Evolutionary conservation across 2,113 vertebrate genomes (phyloP).

Genomic region (Malurus melanocephalus): DNA sequence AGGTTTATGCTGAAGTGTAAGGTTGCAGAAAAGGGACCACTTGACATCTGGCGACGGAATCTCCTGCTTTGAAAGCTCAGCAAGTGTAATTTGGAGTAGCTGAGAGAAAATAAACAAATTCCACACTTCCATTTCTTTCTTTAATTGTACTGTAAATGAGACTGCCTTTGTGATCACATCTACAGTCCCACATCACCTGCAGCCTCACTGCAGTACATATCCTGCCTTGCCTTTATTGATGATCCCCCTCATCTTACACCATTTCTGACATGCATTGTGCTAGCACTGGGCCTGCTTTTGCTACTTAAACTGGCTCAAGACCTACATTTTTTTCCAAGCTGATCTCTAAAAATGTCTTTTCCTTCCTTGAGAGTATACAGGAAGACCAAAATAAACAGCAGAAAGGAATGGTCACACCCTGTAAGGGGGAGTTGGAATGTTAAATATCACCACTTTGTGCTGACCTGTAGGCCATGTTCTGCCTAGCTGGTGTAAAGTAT

Average conservation of each 20-base stretch:
- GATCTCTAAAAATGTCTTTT: neutral
- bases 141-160: neutral
- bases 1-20: neutral
- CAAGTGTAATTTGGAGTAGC: neutral
- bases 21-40: neutral
- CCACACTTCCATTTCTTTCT: neutral
- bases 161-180: neutral
- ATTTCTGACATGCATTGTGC: rapidly evolving
- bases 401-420: neutral
- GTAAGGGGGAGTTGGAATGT: neutral
- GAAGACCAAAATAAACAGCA: neutral
- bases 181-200: neutral
- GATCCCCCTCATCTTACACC: rapidly evolving
- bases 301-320: neutral
- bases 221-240: neutral
- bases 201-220: neutral
- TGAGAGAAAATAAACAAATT: neutral
- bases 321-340: neutral
- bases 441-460: neutral
- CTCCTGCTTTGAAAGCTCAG: neutral
- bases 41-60: neutral
- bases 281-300: neutral
- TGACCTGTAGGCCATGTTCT: neutral
- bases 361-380: neutral
- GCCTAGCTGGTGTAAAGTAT: neutral